Percentiles rank a stretch among this genome's conserved stretches.
phyloP scores from a whole-genome alignment of 1,140 invertebrate genomes.

The Drosophila lowei region DNA sequence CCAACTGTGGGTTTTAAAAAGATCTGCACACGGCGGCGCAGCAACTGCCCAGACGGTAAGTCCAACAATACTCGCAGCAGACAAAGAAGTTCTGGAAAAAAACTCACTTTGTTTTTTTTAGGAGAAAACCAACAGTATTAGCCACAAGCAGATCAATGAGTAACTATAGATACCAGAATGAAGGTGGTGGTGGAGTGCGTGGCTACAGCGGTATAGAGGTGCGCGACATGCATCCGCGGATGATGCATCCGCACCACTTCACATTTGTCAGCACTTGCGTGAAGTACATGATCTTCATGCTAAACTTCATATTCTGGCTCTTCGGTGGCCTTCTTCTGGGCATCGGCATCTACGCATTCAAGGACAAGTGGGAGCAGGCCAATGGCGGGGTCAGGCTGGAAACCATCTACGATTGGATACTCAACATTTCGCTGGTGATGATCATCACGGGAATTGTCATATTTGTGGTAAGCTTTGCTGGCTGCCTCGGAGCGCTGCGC shows the following conservation, averaged over 20 bases:
- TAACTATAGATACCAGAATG: conserved; percentile 78
- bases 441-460: conserved; percentile 93
- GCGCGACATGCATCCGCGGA: conserved; percentile 70
- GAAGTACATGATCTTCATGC: conserved; percentile 96
- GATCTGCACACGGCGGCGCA: no score
- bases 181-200: conserved; percentile 79
- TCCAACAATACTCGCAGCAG: no score
- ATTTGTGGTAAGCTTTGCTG: conserved; percentile 92
- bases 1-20: no score
- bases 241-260: conserved; percentile 86
- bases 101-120: neutral
- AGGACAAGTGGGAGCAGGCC: conserved; percentile 93
- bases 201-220: conserved; percentile 37
- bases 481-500: conserved; percentile 94
- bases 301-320: conserved; percentile 96
- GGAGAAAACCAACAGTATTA: no score
- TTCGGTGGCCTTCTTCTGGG: conserved; percentile 92
- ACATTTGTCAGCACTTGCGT: conserved; percentile 91
- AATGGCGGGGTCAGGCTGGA: conserved; percentile 90
- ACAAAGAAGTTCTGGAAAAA: conserved; percentile 6
- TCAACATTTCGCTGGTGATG: conserved; percentile 95
- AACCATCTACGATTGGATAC: conserved; percentile 93
- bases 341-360: conserved; percentile 94
- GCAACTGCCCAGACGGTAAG: no score
- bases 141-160: conserved; percentile 56